phyloP scores from a whole-genome alignment of 2,888 invertebrate genomes.

The Eupithecia inturbata region DNA sequence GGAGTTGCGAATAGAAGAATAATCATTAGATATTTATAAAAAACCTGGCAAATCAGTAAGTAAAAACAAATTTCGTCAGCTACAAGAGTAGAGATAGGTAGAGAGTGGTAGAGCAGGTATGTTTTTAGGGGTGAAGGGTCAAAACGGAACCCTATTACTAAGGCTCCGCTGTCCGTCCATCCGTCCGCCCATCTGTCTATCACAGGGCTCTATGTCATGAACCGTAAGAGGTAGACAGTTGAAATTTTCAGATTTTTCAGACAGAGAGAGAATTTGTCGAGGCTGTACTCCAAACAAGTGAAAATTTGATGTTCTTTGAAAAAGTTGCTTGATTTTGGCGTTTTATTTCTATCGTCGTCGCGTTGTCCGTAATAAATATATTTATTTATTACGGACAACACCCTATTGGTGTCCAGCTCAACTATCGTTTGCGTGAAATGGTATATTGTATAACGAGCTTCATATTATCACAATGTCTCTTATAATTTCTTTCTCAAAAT shows the following conservation, averaged over 20 bases:
- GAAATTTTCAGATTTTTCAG: no score
- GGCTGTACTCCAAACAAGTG: no score
- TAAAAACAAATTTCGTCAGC: neutral
- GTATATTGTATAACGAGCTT: neutral
- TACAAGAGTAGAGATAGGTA: neutral
- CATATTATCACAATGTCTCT: neutral
- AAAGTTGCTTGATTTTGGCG: no score
- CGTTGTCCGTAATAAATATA: neutral
- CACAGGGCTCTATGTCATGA: no score
- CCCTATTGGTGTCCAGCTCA: neutral
- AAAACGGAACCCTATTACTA: no score
- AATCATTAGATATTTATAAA: neutral
- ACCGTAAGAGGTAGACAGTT: no score
- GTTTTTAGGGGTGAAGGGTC: no score
- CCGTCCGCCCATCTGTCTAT: no score
- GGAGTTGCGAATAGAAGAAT: neutral
- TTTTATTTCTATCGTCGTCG: neutral
- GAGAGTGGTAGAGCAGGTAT: neutral
- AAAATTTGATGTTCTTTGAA: no score
- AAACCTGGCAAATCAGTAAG: neutral
- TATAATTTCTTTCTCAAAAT: neutral
- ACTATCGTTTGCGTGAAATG: neutral
- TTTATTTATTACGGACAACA: no score
- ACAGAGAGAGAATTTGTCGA: no score
- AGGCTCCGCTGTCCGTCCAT: no score